Evolutionary conservation across 2,888 invertebrate species (phyloP).

Genomic region (Callyntrura sp.): DNA sequence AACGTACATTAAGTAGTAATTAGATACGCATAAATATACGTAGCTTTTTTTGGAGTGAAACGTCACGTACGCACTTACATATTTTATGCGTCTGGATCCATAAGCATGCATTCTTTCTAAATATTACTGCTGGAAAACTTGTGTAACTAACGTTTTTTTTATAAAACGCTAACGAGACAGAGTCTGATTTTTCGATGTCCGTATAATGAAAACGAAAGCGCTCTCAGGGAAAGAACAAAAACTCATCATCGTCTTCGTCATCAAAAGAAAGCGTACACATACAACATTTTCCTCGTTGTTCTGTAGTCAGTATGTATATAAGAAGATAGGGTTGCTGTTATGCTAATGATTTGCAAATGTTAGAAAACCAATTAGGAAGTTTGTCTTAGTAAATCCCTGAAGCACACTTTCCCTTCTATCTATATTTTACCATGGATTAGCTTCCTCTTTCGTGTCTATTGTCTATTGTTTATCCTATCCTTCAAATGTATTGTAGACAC

Average conservation of each 20-base stretch:
- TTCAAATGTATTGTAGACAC: background rate
- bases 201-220: background rate
- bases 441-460: background rate
- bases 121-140: background rate
- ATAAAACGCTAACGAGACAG: constrained; percentile 39
- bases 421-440: constrained; percentile 39
- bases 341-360: constrained; percentile 74
- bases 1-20: no score
- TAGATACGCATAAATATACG: no score
- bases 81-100: no score
- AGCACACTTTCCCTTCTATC: constrained; percentile 42
- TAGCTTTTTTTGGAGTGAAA: no score
- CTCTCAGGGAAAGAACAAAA: background rate
- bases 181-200: background rate
- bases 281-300: no score
- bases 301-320: background rate
- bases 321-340: constrained; percentile 30
- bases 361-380: constrained; percentile 67
- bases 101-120: background rate
- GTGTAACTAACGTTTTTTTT: background rate
- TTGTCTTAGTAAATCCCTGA: constrained; percentile 50
- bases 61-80: no score
- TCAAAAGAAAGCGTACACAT: background rate
- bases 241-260: constrained; percentile 3
- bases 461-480: constrained; percentile 18